A percentile compares a stretch with the other conserved stretches of the same genome.
phyloP scores from a whole-genome alignment of 1,140 invertebrate species.

The Drosophila kohkoa region DNA sequence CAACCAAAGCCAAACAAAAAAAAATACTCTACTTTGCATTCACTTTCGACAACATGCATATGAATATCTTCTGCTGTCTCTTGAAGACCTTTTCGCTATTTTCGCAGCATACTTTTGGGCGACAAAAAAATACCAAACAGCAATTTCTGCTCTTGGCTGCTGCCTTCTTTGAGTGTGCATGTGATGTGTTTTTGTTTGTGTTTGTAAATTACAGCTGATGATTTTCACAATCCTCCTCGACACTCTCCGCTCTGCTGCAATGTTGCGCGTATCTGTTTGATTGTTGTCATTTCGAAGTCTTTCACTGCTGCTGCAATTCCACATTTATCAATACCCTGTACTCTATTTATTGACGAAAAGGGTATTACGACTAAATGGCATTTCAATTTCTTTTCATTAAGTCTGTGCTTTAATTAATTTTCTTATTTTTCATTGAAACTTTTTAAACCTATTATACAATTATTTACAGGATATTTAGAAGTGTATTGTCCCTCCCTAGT shows the following conservation, averaged over 20 bases:
- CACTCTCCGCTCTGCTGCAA: background rate
- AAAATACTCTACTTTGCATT: slow-evolving; percentile 24
- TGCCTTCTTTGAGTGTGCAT: slow-evolving; percentile 2
- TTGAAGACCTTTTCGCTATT: slow-evolving; percentile 2
- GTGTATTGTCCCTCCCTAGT: background rate
- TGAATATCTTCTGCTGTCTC: slow-evolving; percentile 6
- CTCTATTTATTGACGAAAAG: background rate
- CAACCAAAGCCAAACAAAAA: slow-evolving; percentile 1
- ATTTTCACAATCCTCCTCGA: slow-evolving; percentile 38
- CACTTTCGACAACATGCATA: slow-evolving; percentile 39
- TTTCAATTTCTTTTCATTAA: no score
- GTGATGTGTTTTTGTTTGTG: slow-evolving; percentile 16
- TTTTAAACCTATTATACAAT: background rate
- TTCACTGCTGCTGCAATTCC: slow-evolving; percentile 22
- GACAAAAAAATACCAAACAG: slow-evolving; percentile 31
- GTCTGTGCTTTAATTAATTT: no score
- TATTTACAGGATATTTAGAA: background rate
- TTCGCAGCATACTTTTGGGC: slow-evolving; percentile 46
- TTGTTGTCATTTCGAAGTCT: slow-evolving; percentile 26
- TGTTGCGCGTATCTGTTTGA: slow-evolving; percentile 17
- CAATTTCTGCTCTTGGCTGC: slow-evolving; percentile 18
- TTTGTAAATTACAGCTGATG: slow-evolving; percentile 71
- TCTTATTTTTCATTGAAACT: no score
- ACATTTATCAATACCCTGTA: slow-evolving; percentile 11
- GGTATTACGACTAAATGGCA: background rate